These are phyloP conservation scores for Sebastes hubbsi DNA, from an alignment of 2,797 vertebrate species.

Conservation along the genomic window DNA sequence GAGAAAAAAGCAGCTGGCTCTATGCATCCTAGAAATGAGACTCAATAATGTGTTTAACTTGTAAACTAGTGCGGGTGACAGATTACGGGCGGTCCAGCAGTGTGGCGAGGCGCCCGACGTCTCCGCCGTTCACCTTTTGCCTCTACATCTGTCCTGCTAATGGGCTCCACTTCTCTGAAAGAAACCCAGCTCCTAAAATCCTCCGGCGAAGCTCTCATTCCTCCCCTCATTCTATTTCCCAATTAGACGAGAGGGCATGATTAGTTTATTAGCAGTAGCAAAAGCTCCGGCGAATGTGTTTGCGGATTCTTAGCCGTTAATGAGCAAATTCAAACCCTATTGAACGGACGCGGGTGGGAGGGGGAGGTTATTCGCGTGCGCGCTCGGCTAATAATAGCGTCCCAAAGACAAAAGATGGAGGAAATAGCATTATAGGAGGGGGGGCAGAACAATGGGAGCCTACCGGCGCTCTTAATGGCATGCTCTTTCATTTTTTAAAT, in stretches of 20 bases:
- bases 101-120: constrained; percentile 63
- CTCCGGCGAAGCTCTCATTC: constrained; percentile 76
- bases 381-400: constrained; percentile 85
- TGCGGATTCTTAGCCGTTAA: constrained; percentile 87
- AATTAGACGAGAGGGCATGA: constrained; percentile 85
- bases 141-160: constrained; percentile 82
- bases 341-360: constrained; percentile 72
- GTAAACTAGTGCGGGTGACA: constrained; percentile 79
- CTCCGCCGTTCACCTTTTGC: constrained; percentile 81
- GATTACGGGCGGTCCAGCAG: constrained; percentile 74
- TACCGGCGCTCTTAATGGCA: constrained; percentile 83
- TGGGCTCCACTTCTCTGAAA: constrained; percentile 65
- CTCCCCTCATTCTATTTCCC: constrained; percentile 81
- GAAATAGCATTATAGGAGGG: constrained; percentile 85
- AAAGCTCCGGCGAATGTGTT: constrained; percentile 84
- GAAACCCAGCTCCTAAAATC: constrained; percentile 62
- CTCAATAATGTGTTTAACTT: constrained; percentile 84
- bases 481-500: constrained; percentile 88
- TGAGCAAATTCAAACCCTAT: constrained; percentile 86
- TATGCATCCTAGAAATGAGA: constrained; percentile 70
- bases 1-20: constrained; percentile 28
- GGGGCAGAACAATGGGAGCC: constrained; percentile 81
- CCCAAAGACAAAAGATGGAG: constrained; percentile 89
- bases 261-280: constrained; percentile 87
- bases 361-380: constrained; percentile 67